Base-by-base conservation (phyloP, 2,888 invertebrate genomes). In the Ectropis crepuscularia region DNA sequence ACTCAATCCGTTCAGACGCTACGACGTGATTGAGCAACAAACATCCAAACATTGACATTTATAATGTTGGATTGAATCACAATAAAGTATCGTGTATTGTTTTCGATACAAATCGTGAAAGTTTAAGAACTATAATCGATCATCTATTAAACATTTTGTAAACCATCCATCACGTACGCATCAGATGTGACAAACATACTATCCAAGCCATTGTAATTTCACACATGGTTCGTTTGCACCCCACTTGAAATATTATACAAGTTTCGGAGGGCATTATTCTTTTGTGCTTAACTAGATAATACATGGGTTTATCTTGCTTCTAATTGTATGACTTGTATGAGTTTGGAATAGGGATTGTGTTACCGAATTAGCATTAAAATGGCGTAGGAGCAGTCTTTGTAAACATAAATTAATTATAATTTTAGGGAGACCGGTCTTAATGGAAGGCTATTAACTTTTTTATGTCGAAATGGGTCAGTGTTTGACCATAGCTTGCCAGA, bases 281-380 rank as follows among this genome's bases (percentile, higher is more conserved):
- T 85, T 90, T 90, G 90, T 90, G 65, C 71, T 69, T 87, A 87
- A 90, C 88, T 89, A 92, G 92, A 92, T 92, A 92, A 92, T 92
- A 88, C 88, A 90, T 87, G 90, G 91, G 90, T 87, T 89, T 90
- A 90, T 90, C 86, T 82, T 81, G 76, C 81, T 82, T 80, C 86
- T 89, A 90, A 92, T 91, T 90, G 88, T 89, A 84, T 79, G 74
- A 90, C 90, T 90, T 89, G 88, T 88, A 83, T 78, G 74, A 79
- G 75, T 74, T 78, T 82, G 85, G 84, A 89, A 90, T 87, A 77
- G 88, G 85, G 85, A 89, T 92, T 87, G 88, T 87, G 87, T 92
- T 91, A 88, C 92, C 79, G 69, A 74, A 92, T 92, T 92, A 88
- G 86, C 92, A 92, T 92, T 75, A 87, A 83, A 90, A 90, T 86